These are phyloP conservation scores for Syncerus caffer DNA, from an alignment of 2,797 vertebrate species.

Conservation along the genomic window DNA sequence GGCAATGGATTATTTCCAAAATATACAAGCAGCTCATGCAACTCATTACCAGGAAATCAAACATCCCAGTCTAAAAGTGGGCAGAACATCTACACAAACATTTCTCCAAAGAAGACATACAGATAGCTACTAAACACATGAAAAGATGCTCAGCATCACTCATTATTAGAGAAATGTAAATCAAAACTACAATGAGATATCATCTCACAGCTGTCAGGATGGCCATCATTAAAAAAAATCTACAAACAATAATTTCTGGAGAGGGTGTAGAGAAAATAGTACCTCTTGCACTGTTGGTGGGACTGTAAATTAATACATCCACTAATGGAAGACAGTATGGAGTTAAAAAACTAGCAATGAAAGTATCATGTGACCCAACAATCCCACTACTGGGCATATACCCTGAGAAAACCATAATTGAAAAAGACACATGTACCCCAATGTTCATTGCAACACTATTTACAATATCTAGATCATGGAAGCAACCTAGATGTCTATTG, in stretches of 20 bases:
- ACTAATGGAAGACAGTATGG: background rate
- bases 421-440: background rate
- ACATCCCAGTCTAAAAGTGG: background rate
- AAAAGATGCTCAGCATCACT: background rate
- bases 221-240: background rate
- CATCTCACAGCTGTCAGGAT: background rate
- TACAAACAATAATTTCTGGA: background rate
- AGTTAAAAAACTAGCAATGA: background rate
- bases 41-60: background rate
- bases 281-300: background rate
- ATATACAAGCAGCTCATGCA: background rate
- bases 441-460: background rate
- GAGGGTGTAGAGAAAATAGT: background rate
- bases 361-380: background rate
- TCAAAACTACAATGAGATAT: background rate
- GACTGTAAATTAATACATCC: background rate
- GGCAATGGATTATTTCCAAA: background rate
- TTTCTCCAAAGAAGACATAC: background rate
- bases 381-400: background rate
- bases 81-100: background rate
- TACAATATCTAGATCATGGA: background rate
- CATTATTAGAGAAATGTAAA: background rate
- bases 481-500: no score
- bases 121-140: background rate
- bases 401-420: background rate